These are phyloP conservation scores for Sylvilagus floridanus DNA, from an alignment of 2,797 vertebrate genomes.

Conservation along the genomic window DNA sequence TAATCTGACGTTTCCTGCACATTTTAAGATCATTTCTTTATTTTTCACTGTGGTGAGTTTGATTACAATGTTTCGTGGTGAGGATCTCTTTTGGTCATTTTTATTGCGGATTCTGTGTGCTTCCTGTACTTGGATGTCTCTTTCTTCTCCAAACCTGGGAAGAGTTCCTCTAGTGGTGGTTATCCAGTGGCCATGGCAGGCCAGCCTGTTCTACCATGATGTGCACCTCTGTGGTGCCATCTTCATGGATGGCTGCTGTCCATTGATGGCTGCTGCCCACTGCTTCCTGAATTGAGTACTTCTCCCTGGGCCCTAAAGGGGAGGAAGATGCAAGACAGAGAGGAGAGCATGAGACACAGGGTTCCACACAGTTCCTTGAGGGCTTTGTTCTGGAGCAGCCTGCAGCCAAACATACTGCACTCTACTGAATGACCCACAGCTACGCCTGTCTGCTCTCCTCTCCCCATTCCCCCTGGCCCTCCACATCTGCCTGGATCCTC, in stretches of 20 bases:
- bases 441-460: background rate
- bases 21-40: too few species aligned
- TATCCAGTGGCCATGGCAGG: conserved; percentile 90
- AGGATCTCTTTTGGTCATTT: too few species aligned
- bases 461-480: background rate
- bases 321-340: background rate
- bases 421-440: background rate
- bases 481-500: background rate
- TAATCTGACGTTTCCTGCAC: too few species aligned
- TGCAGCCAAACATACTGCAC: background rate
- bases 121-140: too few species aligned
- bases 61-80: too few species aligned
- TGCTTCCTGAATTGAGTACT: conserved; percentile 83
- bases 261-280: conserved; percentile 86
- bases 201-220: conserved; percentile 61
- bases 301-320: background rate
- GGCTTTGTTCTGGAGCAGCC: background rate
- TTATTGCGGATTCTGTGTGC: too few species aligned
- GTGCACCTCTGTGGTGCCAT: conserved; percentile 86
- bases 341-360: background rate
- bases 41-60: too few species aligned
- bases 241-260: conserved; percentile 86
- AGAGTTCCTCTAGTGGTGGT: background rate
- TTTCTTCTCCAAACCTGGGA: too few species aligned
- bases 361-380: background rate